phyloP scores from a whole-genome alignment of 2,888 invertebrate species.

The Tenthredo mesomela region DNA sequence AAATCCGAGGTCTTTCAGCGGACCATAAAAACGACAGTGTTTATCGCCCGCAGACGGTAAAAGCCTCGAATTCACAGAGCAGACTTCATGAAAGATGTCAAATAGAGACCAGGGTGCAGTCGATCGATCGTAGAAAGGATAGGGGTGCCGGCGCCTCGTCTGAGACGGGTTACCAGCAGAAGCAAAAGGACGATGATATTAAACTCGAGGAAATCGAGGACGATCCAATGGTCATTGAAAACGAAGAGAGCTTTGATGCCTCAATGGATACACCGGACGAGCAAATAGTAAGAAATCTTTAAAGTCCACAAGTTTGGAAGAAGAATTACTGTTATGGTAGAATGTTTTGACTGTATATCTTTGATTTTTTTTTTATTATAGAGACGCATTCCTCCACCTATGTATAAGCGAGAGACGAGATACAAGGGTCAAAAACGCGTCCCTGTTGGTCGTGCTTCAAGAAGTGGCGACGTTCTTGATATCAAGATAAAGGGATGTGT shows the following conservation, averaged over 20 bases:
- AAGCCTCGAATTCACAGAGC: conserved; percentile 66
- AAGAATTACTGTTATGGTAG: not conserved
- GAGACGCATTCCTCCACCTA: conserved; percentile 71
- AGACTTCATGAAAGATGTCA: conserved; percentile 60
- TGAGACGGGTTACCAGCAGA: conserved; percentile 64
- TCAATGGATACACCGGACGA: conserved; percentile 58
- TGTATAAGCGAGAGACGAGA: conserved; percentile 76
- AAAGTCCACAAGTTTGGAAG: not conserved
- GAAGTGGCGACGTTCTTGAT: conserved; percentile 62
- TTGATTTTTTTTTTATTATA: conserved; percentile 58
- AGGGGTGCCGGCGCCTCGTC: conserved; percentile 61
- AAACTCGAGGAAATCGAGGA: conserved; percentile 74
- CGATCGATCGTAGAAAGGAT: conserved; percentile 66
- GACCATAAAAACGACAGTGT: conserved; percentile 81
- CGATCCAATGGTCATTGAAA: conserved; percentile 74
- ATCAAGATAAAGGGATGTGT: conserved; percentile 59
- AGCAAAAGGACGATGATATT: conserved; percentile 67
- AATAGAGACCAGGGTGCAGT: conserved; percentile 68
- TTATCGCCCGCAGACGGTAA: conserved; percentile 80
- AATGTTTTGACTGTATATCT: not conserved
- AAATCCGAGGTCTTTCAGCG: conserved; percentile 84
- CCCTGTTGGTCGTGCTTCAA: conserved; percentile 72
- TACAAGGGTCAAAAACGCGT: conserved; percentile 78
- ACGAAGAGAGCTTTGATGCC: conserved; percentile 70
- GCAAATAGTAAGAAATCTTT: conserved; percentile 61